A percentile compares a stretch with the other conserved stretches of the same genome.
These are phyloP conservation scores for Geophilus truncorum DNA, from an alignment of 2,888 invertebrate species.

Conservation along the genomic window DNA sequence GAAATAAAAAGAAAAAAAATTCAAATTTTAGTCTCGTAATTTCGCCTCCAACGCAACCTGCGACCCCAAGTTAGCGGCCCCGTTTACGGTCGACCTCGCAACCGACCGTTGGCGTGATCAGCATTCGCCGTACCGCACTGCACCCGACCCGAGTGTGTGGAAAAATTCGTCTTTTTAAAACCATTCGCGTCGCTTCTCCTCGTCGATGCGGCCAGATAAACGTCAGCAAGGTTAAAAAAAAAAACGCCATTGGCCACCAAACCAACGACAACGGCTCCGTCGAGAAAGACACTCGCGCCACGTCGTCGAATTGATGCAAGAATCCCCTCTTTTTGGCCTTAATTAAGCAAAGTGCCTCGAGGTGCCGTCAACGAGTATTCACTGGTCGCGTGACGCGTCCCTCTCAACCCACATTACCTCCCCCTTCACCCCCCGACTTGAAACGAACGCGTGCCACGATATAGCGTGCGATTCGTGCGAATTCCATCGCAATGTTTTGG, in stretches of 20 bases:
- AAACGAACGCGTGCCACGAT: not conserved
- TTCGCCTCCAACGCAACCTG: not conserved
- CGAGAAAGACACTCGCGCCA: not conserved
- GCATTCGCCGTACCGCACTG: not conserved
- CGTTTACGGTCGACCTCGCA: slow-evolving; percentile 3
- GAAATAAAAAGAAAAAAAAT: too few species aligned
- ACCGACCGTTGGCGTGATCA: slow-evolving; percentile 2
- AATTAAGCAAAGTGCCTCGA: not conserved
- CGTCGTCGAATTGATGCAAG: not conserved
- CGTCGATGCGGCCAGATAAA: not conserved
- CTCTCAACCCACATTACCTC: not conserved
- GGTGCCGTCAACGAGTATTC: not conserved
- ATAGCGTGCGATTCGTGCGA: not conserved
- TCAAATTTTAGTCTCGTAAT: not conserved
- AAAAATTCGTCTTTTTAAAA: not conserved
- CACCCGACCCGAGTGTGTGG: not conserved
- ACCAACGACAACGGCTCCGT: not conserved
- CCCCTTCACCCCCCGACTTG: too few species aligned
- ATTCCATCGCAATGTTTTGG: not conserved
- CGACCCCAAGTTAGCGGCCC: not conserved
- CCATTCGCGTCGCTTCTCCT: too few species aligned
- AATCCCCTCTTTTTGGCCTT: not conserved
- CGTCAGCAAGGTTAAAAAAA: too few species aligned
- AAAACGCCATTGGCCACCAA: not conserved
- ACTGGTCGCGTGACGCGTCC: not conserved